Percentiles rank a stretch among this genome's conserved stretches.
phyloP scores from a whole-genome alignment of 2,888 invertebrate species.

The Sinhomidia bicolor region DNA sequence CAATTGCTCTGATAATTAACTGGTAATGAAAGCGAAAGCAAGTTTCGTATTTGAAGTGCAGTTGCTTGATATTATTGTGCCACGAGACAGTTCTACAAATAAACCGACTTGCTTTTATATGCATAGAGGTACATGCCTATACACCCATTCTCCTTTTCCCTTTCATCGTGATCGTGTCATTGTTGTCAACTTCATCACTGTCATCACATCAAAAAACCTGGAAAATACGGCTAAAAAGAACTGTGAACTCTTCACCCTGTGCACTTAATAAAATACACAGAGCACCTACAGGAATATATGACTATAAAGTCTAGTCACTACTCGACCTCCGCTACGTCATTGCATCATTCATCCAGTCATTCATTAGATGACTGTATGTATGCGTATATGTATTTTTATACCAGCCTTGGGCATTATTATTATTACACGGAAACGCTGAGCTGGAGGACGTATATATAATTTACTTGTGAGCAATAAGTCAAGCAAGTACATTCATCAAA shows the following conservation, averaged over 20 bases:
- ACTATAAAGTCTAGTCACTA: no score
- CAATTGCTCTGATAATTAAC: no score
- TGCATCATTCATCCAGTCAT: no score
- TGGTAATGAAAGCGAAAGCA: neutral
- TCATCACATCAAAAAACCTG: neutral
- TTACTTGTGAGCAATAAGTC: constrained; percentile 46
- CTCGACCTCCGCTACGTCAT: no score
- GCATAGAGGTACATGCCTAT: no score
- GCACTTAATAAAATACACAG: neutral
- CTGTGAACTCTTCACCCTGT: neutral
- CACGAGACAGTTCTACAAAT: neutral
- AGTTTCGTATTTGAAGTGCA: neutral
- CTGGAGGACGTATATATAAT: constrained; percentile 20
- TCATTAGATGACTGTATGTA: no score
- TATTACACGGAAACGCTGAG: no score
- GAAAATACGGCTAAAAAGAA: neutral
- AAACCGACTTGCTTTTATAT: neutral
- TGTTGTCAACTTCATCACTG: constrained; percentile 1
- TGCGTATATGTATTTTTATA: neutral
- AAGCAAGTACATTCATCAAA: constrained; percentile 35
- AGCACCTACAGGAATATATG: no score
- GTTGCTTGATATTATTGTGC: no score
- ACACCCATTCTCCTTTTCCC: no score
- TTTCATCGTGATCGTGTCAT: neutral
- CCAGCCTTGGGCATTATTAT: constrained; percentile 12